Evolutionary conservation across 2,797 vertebrate genomes (phyloP).

Genomic region (Arrhamphus sclerolepis): DNA sequence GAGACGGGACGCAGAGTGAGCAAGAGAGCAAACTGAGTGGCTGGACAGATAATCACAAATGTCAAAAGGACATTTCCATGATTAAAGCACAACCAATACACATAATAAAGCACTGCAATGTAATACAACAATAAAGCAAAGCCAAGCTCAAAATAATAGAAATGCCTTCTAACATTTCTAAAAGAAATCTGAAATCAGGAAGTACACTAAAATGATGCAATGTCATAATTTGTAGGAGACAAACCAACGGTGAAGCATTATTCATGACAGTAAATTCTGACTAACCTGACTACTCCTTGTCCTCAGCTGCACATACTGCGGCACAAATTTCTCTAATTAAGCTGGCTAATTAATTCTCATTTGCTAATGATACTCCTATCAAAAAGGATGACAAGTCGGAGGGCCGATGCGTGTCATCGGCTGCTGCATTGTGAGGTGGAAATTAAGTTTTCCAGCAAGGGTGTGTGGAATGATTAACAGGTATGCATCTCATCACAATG

Average conservation of each 20-base stretch:
- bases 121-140: slow-evolving; percentile 4
- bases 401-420: slow-evolving; percentile 38
- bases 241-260: neutral
- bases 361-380: slow-evolving; percentile 65
- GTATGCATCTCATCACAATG: slow-evolving; percentile 54
- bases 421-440: slow-evolving; percentile 44
- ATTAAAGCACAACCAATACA: slow-evolving; percentile 22
- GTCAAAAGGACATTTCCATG: slow-evolving; percentile 54
- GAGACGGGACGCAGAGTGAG: slow-evolving; percentile 1
- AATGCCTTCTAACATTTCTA: too few species aligned
- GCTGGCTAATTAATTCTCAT: slow-evolving; percentile 76
- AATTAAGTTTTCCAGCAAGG: slow-evolving; percentile 60
- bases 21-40: slow-evolving; percentile 35
- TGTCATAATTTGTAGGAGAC: neutral
- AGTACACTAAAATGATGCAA: neutral
- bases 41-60: slow-evolving; percentile 51
- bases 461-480: slow-evolving; percentile 69
- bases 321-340: slow-evolving; percentile 66
- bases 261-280: slow-evolving; percentile 5
- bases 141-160: neutral
- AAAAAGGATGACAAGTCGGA: slow-evolving; percentile 52
- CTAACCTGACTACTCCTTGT: slow-evolving; percentile 7
- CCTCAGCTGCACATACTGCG: slow-evolving; percentile 30
- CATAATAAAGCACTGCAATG: slow-evolving; percentile 2
- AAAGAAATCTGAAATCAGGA: neutral